A percentile compares a stretch with the other conserved stretches of the same genome.
Conservation (phyloP, 2,797 vertebrate genomes). For the Macropus fuliginosus region DNA sequence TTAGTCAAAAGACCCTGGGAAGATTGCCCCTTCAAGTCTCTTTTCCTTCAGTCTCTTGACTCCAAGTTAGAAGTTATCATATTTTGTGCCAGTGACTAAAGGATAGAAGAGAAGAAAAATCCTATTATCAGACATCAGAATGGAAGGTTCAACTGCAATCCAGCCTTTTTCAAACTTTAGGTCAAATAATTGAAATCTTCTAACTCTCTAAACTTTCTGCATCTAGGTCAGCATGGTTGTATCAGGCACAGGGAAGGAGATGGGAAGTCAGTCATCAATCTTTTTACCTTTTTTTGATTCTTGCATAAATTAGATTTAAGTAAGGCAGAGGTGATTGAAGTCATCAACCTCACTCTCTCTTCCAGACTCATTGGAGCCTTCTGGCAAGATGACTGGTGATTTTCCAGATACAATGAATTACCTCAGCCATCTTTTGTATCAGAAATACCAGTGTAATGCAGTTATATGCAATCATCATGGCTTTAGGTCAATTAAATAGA, state of each 20-base stretch:
- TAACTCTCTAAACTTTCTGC: background rate
- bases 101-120: background rate
- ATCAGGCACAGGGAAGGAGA: background rate
- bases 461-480: background rate
- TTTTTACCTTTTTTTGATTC: background rate
- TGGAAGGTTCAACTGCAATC: background rate
- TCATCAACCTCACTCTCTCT: background rate
- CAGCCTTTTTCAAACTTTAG: background rate
- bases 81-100: background rate
- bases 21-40: background rate
- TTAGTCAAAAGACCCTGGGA: background rate
- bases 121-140: background rate
- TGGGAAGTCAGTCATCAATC: background rate
- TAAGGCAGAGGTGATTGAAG: background rate
- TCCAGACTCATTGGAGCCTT: background rate
- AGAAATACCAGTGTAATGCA: background rate
- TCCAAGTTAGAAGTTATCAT: background rate
- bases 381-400: background rate
- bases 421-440: background rate
- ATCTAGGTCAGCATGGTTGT: background rate
- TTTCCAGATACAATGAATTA: too few species aligned
- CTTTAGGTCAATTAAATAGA: background rate
- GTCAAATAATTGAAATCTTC: background rate
- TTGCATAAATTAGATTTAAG: background rate
- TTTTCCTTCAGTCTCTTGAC: background rate